Conservation (phyloP, 2,113 vertebrate genomes). For the Jaculus jaculus region DNA sequence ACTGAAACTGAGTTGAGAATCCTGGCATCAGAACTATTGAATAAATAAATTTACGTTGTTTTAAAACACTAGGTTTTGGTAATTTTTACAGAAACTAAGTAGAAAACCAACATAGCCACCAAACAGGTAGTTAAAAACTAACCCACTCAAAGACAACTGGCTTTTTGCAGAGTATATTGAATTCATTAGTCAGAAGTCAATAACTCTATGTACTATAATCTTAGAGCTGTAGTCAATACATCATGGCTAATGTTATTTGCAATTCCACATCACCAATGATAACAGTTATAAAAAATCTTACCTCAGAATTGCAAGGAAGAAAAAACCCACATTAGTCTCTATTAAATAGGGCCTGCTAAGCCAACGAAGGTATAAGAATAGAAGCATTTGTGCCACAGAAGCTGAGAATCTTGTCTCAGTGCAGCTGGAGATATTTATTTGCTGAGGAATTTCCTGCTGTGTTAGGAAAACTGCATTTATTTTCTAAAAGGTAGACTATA, state of each 20-base stretch:
- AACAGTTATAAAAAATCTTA: not conserved
- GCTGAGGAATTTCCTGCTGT: constrained; percentile 12
- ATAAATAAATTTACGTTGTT: constrained; percentile 44
- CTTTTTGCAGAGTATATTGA: constrained; percentile 39
- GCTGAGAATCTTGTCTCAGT: constrained; percentile 2
- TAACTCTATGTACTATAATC: constrained; percentile 18
- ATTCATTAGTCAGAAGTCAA: constrained; percentile 33
- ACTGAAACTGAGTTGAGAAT: constrained; percentile 22
- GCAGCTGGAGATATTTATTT: constrained; percentile 47
- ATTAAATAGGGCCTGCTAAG: constrained; percentile 37
- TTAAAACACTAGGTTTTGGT: constrained; percentile 42
- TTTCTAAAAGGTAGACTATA: constrained; percentile 18
- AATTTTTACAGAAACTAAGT: constrained; percentile 31
- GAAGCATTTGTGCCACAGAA: constrained; percentile 34
- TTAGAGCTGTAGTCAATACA: not conserved
- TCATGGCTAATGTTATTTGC: not conserved
- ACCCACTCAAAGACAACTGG: not conserved
- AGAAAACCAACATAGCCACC: constrained; percentile 35
- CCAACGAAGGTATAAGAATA: constrained; percentile 43
- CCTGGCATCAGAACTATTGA: not conserved
- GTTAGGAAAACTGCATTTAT: constrained; percentile 24
- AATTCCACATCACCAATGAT: constrained; percentile 38
- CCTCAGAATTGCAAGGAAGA: not conserved
- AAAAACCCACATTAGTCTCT: not conserved
- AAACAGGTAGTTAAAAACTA: constrained; percentile 50